Percentiles rank a stretch among this genome's conserved stretches.
Conservation (phyloP, 2,797 vertebrate species). For the Tokudaia tokunoshimensis region DNA sequence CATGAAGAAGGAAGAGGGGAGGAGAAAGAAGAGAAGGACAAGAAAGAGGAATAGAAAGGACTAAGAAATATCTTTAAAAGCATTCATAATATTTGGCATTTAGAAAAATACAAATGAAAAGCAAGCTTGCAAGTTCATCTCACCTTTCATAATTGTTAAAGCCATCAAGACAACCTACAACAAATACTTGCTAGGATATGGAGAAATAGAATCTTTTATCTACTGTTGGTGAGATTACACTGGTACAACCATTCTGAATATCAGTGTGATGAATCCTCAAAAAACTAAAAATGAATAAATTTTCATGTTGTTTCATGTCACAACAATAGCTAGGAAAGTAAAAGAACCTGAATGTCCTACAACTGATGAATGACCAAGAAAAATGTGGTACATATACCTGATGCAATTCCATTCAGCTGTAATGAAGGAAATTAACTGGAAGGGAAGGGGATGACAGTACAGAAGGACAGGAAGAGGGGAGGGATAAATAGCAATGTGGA, state of each 20-base stretch:
- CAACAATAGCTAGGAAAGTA: neutral
- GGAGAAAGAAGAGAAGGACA: neutral
- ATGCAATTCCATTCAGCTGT: neutral
- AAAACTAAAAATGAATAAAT: neutral
- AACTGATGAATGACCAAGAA: neutral
- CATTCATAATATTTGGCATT: neutral
- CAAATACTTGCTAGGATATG: neutral
- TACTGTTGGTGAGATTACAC: too few species aligned
- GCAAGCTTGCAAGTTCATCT: neutral
- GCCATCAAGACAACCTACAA: neutral
- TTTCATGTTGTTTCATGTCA: neutral
- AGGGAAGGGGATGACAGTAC: neutral
- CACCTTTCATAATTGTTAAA: neutral
- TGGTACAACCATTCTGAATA: too few species aligned
- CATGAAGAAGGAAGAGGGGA: neutral
- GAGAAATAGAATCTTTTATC: too few species aligned
- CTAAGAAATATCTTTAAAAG: neutral
- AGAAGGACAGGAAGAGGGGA: neutral
- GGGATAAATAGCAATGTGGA: neutral
- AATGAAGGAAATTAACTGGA: neutral
- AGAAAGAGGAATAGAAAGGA: too few species aligned
- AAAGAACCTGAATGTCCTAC: neutral
- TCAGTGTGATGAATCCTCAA: neutral
- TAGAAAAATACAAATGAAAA: neutral
- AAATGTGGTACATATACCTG: neutral